Percentiles rank a stretch among this genome's conserved stretches.
phyloP scores from a whole-genome alignment of 2,113 vertebrate genomes.

The Panthera uncia region DNA sequence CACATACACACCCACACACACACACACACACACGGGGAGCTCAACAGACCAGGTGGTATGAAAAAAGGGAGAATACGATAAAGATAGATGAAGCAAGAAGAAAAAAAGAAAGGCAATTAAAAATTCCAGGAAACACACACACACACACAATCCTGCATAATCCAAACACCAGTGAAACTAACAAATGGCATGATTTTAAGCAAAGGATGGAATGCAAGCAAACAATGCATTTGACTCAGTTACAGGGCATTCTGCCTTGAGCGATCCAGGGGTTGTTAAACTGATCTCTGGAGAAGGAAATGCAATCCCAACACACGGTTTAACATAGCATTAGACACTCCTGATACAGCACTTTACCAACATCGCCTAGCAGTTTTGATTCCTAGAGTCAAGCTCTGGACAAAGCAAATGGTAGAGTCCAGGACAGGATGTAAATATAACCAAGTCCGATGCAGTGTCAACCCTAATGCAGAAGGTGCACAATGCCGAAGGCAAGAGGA shows the following conservation, averaged over 20 bases:
- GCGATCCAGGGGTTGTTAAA: not conserved
- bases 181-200: not conserved
- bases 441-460: accelerated
- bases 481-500: accelerated
- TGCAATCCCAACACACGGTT: accelerated
- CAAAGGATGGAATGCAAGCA: accelerated
- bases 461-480: accelerated
- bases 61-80: not conserved
- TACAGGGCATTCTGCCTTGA: not conserved
- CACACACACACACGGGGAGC: not conserved
- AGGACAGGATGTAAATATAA: not conserved
- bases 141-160: not conserved
- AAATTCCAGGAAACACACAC: not conserved
- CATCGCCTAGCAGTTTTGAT: no score
- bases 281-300: not conserved
- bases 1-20: not conserved
- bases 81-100: not conserved
- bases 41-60: not conserved
- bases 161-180: not conserved
- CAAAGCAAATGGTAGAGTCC: not conserved
- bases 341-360: accelerated
- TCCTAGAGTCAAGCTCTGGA: not conserved
- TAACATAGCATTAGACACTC: not conserved
- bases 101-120: not conserved
- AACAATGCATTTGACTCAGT: not conserved